These are phyloP conservation scores for Cheilosia soror DNA, from an alignment of 2,888 invertebrate species.

Conservation along the genomic window DNA sequence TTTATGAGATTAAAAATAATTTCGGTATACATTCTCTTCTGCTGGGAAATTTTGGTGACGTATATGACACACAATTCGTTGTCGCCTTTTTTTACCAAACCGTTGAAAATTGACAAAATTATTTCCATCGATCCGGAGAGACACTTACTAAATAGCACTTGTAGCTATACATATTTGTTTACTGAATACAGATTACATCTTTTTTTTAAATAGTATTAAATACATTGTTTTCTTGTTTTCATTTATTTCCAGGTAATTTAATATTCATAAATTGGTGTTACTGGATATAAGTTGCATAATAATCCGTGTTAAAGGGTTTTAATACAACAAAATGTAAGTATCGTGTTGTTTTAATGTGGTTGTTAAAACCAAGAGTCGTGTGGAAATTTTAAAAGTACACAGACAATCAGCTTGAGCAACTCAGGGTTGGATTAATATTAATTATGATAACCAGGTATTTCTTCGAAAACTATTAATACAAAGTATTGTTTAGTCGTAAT, in stretches of 20 bases:
- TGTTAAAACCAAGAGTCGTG: not conserved
- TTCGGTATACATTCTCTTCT: too few relatives aligned
- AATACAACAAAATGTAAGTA: slow-evolving; percentile 6
- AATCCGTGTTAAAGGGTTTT: not conserved
- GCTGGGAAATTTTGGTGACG: too few relatives aligned
- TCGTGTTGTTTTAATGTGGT: not conserved
- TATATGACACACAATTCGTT: too few relatives aligned
- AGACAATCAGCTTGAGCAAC: not conserved
- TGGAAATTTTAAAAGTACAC: too few relatives aligned
- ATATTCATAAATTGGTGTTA: not conserved
- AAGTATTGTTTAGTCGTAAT: not conserved
- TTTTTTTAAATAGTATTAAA: not conserved
- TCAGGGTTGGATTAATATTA: not conserved
- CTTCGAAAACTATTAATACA: not conserved
- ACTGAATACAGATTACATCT: too few relatives aligned
- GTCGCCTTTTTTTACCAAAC: too few relatives aligned
- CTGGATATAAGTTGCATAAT: not conserved
- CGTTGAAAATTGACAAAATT: too few relatives aligned
- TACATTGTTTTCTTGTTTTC: not conserved
- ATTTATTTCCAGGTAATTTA: slow-evolving; percentile 11
- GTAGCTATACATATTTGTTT: too few relatives aligned
- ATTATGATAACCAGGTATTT: not conserved
- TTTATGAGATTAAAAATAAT: too few relatives aligned
- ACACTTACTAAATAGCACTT: too few relatives aligned
- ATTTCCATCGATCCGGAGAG: too few relatives aligned